These are phyloP conservation scores for Drosophila serrata DNA, from an alignment of 1,140 invertebrate species.

Conservation along the genomic window DNA sequence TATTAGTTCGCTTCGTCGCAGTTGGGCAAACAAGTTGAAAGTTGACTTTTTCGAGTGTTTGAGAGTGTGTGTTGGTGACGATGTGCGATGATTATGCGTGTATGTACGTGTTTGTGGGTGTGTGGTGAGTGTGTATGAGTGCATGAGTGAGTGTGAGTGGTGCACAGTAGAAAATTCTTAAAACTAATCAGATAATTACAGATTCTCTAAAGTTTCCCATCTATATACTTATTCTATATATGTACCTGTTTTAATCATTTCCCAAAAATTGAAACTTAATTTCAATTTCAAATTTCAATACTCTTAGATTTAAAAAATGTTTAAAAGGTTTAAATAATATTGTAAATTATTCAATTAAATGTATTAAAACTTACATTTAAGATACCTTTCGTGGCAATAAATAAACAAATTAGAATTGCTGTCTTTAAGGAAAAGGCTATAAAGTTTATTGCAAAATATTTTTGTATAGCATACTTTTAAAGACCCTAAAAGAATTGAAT, in stretches of 20 bases:
- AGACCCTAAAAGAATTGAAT: no score
- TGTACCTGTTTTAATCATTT: background rate
- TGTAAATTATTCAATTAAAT: background rate
- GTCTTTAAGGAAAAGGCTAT: no score
- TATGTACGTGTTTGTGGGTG: slow-evolving; percentile 38
- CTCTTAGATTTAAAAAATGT: no score
- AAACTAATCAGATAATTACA: background rate
- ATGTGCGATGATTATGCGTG: slow-evolving; percentile 43
- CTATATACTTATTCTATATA: background rate
- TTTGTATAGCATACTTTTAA: background rate
- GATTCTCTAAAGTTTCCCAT: background rate
- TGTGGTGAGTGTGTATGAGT: slow-evolving; percentile 34
- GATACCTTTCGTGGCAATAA: background rate
- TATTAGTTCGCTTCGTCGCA: slow-evolving; percentile 82
- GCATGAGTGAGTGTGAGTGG: slow-evolving; percentile 17
- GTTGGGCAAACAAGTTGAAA: slow-evolving; percentile 80
- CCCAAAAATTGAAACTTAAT: background rate
- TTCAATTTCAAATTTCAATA: background rate
- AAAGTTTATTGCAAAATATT: background rate
- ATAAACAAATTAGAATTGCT: background rate
- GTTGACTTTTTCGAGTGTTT: slow-evolving; percentile 51
- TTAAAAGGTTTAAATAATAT: background rate
- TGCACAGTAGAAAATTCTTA: slow-evolving; percentile 13
- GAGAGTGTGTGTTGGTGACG: slow-evolving; percentile 33
- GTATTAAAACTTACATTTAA: background rate